Base-by-base conservation (phyloP, 2,888 invertebrate genomes). In the Synergus itoensis region DNA sequence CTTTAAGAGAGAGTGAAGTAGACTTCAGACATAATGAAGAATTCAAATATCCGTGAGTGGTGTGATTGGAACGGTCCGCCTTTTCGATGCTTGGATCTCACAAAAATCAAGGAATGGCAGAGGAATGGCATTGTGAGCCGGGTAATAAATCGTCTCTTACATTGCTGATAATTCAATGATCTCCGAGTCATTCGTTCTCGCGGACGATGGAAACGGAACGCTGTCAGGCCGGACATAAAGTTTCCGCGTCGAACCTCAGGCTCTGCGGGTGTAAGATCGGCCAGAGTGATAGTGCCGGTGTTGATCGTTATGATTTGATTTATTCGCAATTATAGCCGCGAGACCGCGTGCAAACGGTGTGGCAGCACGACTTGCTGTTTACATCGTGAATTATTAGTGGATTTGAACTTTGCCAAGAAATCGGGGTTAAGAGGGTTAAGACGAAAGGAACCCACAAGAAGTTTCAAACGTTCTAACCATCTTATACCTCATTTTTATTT, bases 241-340 rank as follows among this genome's bases (percentile, higher is more conserved):
- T 85, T 85, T 83, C 79, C 80, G 78, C 81, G 80, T 81, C 53
- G 73, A 48, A 53, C 53, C n/a, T 53, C n/a, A 18, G 73, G 12
- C 53, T 73, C 53, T 73, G 53, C 73, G 73, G 73, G 73, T 73
- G 40, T 73, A 53, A 73, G 73, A 73, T 73, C 40, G 73, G 18
- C 36, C 18, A 73, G 36, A 73, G 40, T 57, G 76, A 60, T 65
- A 82, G 60, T 21, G 63, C 36, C 80, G 84, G 87, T 86, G 88
- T 87, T 88, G 89, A 89, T 90, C 89, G 89, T 90, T 90, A 89
- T 85, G 86, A 87, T 90, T 90, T 90, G 90, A 91, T 91, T 90
- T 90, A 90, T 90, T 89, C 81, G 88, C 89, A 89, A 89, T 90
- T 89, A 89, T 82, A 82, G 81, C 81, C 82, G 85, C 83, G 84